These are phyloP conservation scores for Macrocentrus cingulum DNA, from an alignment of 1,140 invertebrate genomes.

Conservation along the genomic window DNA sequence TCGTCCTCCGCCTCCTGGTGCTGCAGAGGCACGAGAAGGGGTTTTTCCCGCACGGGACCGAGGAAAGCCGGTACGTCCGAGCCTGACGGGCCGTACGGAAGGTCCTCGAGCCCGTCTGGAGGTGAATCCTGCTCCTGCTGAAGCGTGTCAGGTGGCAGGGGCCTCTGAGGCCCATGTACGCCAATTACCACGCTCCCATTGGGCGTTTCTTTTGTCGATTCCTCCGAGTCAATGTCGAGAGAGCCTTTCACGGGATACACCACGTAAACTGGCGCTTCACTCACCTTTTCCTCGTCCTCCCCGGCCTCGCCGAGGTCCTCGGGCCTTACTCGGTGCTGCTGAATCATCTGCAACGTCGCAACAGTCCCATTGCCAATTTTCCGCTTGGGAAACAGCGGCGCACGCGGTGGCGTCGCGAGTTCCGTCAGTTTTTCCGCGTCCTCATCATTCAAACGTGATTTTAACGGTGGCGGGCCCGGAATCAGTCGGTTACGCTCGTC, in stretches of 20 bases:
- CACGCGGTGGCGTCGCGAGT: slow-evolving; percentile 53
- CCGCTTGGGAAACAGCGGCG: slow-evolving; percentile 49
- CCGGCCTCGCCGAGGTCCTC: slow-evolving; percentile 6
- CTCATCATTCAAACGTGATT: slow-evolving; percentile 42
- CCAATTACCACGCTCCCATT: slow-evolving; percentile 63
- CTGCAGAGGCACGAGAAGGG: slow-evolving; percentile 50
- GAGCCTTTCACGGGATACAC: slow-evolving; percentile 64
- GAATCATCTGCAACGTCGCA: slow-evolving; percentile 69
- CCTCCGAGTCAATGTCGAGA: slow-evolving; percentile 37
- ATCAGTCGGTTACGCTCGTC: slow-evolving; percentile 28
- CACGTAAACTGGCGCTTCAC: slow-evolving; percentile 63
- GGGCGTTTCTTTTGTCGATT: slow-evolving; percentile 48
- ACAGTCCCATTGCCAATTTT: slow-evolving; percentile 37
- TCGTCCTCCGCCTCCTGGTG: slow-evolving; percentile 25
- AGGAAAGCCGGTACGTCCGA: slow-evolving; percentile 52
- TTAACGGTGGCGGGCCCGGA: slow-evolving; percentile 7
- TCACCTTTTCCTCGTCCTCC: slow-evolving; percentile 42
- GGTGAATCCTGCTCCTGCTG: slow-evolving; percentile 46
- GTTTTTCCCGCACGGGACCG: slow-evolving; percentile 44
- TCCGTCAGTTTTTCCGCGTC: slow-evolving; percentile 45
- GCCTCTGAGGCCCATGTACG: slow-evolving; percentile 59
- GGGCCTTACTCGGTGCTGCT: slow-evolving; percentile 44
- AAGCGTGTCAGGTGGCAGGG: slow-evolving; percentile 60
- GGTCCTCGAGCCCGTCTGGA: slow-evolving; percentile 59
- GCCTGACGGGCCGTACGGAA: slow-evolving; percentile 65